Percentiles rank a stretch among this genome's conserved stretches.
These are phyloP conservation scores for Ecliptopera silaceata DNA, from an alignment of 2,888 invertebrate genomes.

Conservation along the genomic window DNA sequence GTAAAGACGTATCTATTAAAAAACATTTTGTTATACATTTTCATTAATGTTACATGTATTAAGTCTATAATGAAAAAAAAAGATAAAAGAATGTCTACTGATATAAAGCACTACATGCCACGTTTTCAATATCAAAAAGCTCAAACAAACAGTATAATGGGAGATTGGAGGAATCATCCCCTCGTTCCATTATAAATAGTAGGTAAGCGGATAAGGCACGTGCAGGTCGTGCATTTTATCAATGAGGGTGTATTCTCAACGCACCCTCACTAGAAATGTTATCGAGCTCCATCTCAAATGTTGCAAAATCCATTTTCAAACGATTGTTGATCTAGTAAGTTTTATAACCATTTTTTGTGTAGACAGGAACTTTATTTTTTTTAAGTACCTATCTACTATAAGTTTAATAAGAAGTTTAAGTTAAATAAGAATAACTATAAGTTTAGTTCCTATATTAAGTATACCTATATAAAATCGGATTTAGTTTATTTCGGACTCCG, in stretches of 20 bases:
- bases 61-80: not conserved
- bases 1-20: not conserved
- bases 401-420: no score
- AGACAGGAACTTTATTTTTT: no score
- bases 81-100: constrained; percentile 4
- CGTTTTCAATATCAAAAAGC: constrained; percentile 31
- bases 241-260: constrained; percentile 52
- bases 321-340: not conserved
- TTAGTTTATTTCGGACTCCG: constrained; percentile 3
- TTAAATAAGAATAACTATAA: no score
- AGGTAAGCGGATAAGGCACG: constrained; percentile 75
- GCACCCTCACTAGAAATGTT: constrained; percentile 53
- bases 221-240: constrained; percentile 73
- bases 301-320: not conserved
- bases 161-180: constrained; percentile 36
- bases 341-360: no score
- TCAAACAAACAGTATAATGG: constrained; percentile 38
- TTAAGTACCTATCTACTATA: no score
- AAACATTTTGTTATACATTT: no score
- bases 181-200: constrained; percentile 70
- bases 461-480: constrained; percentile 1
- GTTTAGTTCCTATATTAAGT: no score
- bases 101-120: constrained; percentile 24
- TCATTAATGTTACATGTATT: no score
- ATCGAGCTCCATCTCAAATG: not conserved